Evolutionary conservation across 2,888 invertebrate species (phyloP), one percentile per base, ranked within the genome.

Genomic region (Caenorhabditis zanzibari): DNA sequence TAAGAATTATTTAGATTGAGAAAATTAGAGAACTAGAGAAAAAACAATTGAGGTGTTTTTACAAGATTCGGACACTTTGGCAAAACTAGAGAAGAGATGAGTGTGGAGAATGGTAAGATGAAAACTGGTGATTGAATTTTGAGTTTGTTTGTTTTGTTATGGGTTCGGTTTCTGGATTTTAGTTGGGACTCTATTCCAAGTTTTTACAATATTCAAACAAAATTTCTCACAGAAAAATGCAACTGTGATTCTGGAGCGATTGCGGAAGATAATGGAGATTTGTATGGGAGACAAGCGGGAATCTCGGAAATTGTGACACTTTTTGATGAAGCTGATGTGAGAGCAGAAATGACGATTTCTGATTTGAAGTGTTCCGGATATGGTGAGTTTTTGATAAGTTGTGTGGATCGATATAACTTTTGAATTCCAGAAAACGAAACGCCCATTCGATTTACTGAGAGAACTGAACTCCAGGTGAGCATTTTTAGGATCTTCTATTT

Each of bases 331-430:
- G 82, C 76, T 9, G 81, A 84, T 74, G 88, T 89, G 12, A 58
- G 69, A 16, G 90, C 86, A 5, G 66, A 80, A 12, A 74, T 91
- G 64, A 86, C 88, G 1, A 56, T 91, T 44, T 88, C 88, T 4
- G 81, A 85, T 12, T 75, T 91, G 35, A 77, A 85, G 44, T 91
- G 91, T 52, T 69, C 68, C 0, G 90, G 90, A 52, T 88, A 88
- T 54, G 82, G 88, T 85, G 16, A 44, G 58, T 26, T 28, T 26
- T n/a, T 35, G 0, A 14, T 38, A 6, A 16, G 44, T 24, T 16
- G 0, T 0, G 14, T 16, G 12, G 7, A 19, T 63, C 2, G n/a
- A 38, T 5, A 14, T 1, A 59, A 35, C 14, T 59, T 12, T n/a
- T 47, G 19, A 6, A 9, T 69, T 73, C 52, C 32, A 77, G 74